phyloP scores from a whole-genome alignment of 2,113 vertebrate species.

The Cavia aperea region DNA sequence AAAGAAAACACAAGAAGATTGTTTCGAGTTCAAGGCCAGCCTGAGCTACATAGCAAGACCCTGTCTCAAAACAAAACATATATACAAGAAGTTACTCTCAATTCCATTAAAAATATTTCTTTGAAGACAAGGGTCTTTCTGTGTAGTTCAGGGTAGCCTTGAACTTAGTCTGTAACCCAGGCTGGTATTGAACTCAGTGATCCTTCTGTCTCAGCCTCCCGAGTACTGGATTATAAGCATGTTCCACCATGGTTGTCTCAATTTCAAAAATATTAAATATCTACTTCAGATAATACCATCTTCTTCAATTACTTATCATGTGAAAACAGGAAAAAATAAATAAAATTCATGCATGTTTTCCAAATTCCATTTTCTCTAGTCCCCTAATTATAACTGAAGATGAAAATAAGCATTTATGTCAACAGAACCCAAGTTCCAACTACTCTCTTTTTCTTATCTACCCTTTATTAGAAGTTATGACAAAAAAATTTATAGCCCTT shows the following conservation, averaged over 20 bases:
- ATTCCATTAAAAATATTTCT: background rate
- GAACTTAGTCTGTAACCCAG: background rate
- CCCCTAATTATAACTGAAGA: background rate
- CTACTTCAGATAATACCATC: background rate
- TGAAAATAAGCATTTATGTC: background rate
- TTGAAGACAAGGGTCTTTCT: background rate
- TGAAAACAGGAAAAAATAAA: slow-evolving; percentile 35
- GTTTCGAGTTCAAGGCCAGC: background rate
- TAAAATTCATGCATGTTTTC: slow-evolving; percentile 9
- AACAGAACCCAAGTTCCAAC: background rate
- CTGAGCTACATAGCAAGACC: background rate
- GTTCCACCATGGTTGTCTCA: background rate
- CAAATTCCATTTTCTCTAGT: background rate
- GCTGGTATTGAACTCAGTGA: background rate
- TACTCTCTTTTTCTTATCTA: slow-evolving; percentile 8
- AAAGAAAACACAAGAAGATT: background rate
- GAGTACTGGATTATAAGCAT: background rate
- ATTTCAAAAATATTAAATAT: slow-evolving; percentile 27
- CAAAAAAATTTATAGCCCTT: background rate
- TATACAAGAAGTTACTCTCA: background rate
- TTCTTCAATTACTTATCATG: slow-evolving; percentile 43
- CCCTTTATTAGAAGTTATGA: slow-evolving; percentile 22
- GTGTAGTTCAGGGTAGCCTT: background rate
- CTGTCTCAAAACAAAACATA: background rate
- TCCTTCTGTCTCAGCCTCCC: background rate